Evolutionary conservation across 2,797 vertebrate species (phyloP).

Genomic region (Tragelaphus eurycerus): DNA sequence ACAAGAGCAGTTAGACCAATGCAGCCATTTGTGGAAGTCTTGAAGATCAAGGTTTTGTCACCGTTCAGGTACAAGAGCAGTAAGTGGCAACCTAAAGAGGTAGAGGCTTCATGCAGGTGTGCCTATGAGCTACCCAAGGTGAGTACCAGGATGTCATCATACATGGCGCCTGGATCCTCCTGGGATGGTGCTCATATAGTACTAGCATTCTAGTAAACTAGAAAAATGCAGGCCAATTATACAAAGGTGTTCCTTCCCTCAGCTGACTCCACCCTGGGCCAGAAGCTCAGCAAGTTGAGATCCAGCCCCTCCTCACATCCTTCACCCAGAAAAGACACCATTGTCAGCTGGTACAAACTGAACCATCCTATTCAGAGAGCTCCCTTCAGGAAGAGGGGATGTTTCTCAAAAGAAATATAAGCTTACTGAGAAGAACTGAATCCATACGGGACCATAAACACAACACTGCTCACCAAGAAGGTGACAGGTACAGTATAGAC

Average conservation of each 20-base stretch:
- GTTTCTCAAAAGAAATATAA: constrained; percentile 3
- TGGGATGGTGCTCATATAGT: background rate
- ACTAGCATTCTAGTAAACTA: background rate
- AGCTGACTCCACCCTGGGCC: background rate
- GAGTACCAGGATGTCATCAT: background rate
- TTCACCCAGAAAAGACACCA: background rate
- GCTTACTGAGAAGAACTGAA: background rate
- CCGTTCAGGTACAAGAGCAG: background rate
- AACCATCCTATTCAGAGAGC: background rate
- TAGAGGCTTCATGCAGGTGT: background rate
- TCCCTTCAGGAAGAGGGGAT: background rate
- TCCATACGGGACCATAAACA: background rate
- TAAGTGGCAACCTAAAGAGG: background rate
- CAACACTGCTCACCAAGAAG: constrained; percentile 1
- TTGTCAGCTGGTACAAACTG: background rate
- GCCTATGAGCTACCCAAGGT: background rate
- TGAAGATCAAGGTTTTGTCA: background rate
- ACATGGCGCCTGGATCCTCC: background rate
- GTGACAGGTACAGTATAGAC: background rate
- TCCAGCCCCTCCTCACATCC: background rate
- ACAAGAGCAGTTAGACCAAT: background rate
- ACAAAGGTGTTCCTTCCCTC: background rate
- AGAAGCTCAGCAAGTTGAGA: background rate
- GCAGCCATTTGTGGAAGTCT: background rate
- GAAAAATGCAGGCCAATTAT: background rate